These are phyloP conservation scores for Cephus nigrinus DNA, from an alignment of 2,888 invertebrate species.

Conservation along the genomic window DNA sequence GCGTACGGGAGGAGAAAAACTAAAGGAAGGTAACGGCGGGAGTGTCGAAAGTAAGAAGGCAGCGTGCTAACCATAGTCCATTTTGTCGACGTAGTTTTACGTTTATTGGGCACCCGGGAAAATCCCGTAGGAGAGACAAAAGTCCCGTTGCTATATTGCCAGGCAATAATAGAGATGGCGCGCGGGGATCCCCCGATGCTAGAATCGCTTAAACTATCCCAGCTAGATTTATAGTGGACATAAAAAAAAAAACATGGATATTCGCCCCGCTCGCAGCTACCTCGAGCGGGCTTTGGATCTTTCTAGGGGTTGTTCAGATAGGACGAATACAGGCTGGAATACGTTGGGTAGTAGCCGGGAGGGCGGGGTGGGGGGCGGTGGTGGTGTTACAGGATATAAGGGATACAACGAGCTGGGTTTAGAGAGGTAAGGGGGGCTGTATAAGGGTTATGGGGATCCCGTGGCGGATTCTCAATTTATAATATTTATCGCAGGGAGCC, in stretches of 20 bases:
- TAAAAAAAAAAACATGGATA: slow-evolving; percentile 17
- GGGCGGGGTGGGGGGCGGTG: not conserved
- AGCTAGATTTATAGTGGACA: slow-evolving; percentile 52
- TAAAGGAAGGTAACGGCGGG: not conserved
- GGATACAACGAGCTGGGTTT: not conserved
- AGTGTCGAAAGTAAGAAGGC: not conserved
- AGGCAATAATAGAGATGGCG: slow-evolving; percentile 35
- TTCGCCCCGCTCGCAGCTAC: not conserved
- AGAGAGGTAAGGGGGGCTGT: slow-evolving; percentile 1
- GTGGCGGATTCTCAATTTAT: slow-evolving; percentile 52
- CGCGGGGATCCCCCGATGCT: slow-evolving; percentile 41
- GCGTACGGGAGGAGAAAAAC: not conserved
- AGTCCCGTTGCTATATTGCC: slow-evolving; percentile 32
- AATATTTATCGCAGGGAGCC: slow-evolving; percentile 62
- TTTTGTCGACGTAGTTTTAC: not conserved
- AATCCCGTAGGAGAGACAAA: not conserved
- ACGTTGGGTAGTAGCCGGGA: not conserved
- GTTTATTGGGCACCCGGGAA: not conserved
- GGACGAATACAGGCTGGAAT: not conserved
- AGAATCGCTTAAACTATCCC: slow-evolving; percentile 57
- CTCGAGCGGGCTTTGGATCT: not conserved
- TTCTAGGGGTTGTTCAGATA: not conserved
- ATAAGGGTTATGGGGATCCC: not conserved
- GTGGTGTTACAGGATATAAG: not conserved
- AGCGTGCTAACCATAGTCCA: not conserved